Base-by-base conservation (phyloP, 2,888 invertebrate genomes). In the Drosophila conformis region DNA sequence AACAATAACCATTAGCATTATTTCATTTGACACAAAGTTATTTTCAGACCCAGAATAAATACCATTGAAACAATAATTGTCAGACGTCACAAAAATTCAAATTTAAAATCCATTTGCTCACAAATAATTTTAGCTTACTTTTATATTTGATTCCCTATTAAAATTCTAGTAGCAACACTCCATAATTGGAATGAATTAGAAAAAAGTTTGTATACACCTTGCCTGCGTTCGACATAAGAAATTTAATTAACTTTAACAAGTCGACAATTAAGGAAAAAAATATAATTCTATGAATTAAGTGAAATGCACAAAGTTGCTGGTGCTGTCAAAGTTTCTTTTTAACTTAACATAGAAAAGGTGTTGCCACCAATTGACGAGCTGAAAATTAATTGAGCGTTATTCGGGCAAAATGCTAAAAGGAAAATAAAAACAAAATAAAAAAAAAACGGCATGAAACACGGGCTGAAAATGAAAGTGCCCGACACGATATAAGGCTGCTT, bases 341-440 rank as follows among this genome's bases (percentile, higher is more conserved):
- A 65, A 66, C 67, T 72, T 56, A 69, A 85, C 83, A 84, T 76
- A 73, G 78, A 83, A 88, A 88, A 84, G 84, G 89, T 84, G 89
- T 84, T 86, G 71, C 83, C 73, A 61, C 38, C 69, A 75, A 73
- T 76, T 83, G 70, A 73, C 72, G 73, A 66, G 53, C 61, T 42
- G 18, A 46, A 75, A 83, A 86, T 86, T 76, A 83, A 86, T 88
- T 86, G 72, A 78, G 67, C 61, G 73, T 60, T 69, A 70, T 58
- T 73, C 69, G 70, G 48, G 48, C 53, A 51, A 58, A 51, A 54
- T 21, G 48, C 15, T 27, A 27, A n/a, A 49, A 51, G 40, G 29
- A 49, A 53, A 49, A 1, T 10, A 27, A 10, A 40, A 46, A 46
- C 4, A 25, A 15, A n/a, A n/a, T n/a, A n/a, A n/a, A n/a, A n/a